Base-by-base conservation (phyloP, 2,113 vertebrate genomes). In the Menura novaehollandiae region DNA sequence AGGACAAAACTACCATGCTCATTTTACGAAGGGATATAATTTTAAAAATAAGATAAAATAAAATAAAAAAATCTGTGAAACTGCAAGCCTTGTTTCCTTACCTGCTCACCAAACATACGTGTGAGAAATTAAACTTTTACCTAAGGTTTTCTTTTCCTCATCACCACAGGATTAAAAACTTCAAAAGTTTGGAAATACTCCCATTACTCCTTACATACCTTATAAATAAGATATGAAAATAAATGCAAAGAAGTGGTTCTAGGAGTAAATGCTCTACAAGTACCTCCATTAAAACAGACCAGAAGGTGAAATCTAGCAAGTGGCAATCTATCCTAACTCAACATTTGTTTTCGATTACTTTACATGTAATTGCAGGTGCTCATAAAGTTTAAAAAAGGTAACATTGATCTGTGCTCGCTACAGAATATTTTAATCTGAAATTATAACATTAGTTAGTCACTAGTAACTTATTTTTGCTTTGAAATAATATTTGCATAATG, bases 221-320 rank as follows among this genome's bases (percentile, higher is more conserved):
- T 80, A 85, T 58, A 83, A 72, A 92, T 55, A 55, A 93, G 59
- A 59, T 63, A 80, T 44, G 55, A 84, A 96, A 95, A 91, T 30
- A 63, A 24, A 84, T 32, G 68, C 47, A 89, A 92, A 91, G 14
- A 66, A 84, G 55, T 53, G n/a, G 16, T 72, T 93, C 49, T 82
- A 60, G 39, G 24, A 71, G 11, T 18, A 93, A 87, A 80, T 68
- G 35, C 52, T 59, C 13, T 7, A 23, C 8, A 73, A 46, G 23
- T 33, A 53, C 7, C 17, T 46, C 21, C 43, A 59, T 7, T 66
- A 52, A 83, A 83, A 63, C 33, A 30, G 6, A 81, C 64, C 8
- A 69, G 32, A n/a, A 47, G 16, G 55, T 18, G 46, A 80, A 26
- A 67, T 22, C 59, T 35, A 73, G 44, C 5, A 6, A 75, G 56